phyloP scores from a whole-genome alignment of 2,888 invertebrate species.

The Nomada flava region DNA sequence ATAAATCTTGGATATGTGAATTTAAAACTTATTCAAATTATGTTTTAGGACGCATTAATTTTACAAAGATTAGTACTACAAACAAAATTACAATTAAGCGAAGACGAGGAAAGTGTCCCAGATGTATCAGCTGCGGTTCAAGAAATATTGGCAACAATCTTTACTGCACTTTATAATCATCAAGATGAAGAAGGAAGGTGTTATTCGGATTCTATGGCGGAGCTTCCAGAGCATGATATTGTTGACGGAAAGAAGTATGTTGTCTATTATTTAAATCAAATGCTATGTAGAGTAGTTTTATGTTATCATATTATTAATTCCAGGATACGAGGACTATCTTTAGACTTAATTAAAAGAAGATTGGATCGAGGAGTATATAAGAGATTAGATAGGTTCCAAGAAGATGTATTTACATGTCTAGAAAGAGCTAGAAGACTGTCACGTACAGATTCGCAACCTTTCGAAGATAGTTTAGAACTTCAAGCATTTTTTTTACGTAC shows the following conservation, averaged over 20 bases:
- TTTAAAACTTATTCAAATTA: conserved; percentile 11
- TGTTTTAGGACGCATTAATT: conserved; percentile 92
- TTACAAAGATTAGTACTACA: conserved; percentile 96
- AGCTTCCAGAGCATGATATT: conserved; percentile 94
- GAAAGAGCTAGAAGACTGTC: conserved; percentile 95
- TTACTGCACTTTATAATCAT: conserved; percentile 97
- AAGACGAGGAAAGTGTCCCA: conserved; percentile 94
- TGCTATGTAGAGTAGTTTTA: conserved; percentile 4
- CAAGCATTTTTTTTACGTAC: conserved; percentile 95
- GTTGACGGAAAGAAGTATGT: conserved; percentile 88
- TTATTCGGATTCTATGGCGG: conserved; percentile 97
- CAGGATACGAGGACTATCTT: conserved; percentile 92
- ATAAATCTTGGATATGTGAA: neutral
- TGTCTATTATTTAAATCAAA: neutral
- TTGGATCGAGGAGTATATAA: conserved; percentile 96
- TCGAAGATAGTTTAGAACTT: conserved; percentile 97
- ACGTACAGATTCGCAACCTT: conserved; percentile 96
- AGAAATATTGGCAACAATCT: conserved; percentile 95
- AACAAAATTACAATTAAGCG: conserved; percentile 94
- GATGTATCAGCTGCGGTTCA: conserved; percentile 96
- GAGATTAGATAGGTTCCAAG: conserved; percentile 97
- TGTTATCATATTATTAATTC: conserved; percentile 10
- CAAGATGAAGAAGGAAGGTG: conserved; percentile 98
- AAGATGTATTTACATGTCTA: conserved; percentile 97
- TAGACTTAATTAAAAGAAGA: conserved; percentile 96